phyloP scores from a whole-genome alignment of 2,797 vertebrate species.

The Molossus alvarezi region DNA sequence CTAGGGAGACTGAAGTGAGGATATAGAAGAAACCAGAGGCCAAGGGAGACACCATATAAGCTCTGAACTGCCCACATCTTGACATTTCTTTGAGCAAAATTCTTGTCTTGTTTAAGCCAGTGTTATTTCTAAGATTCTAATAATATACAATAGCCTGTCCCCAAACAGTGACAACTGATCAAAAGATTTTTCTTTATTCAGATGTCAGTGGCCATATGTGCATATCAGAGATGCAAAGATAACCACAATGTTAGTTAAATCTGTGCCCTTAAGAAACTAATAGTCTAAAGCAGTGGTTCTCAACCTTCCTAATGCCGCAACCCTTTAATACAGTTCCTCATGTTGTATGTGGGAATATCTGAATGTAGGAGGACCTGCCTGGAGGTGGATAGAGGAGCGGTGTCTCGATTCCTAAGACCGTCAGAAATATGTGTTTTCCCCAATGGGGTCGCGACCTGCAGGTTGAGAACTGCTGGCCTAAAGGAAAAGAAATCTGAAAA shows the following conservation, averaged over 20 bases:
- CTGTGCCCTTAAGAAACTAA: not conserved
- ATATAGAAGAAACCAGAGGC: not conserved
- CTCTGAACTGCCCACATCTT: not conserved
- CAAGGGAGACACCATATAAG: not conserved
- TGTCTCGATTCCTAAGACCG: too few relatives aligned
- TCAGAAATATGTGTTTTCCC: too few relatives aligned
- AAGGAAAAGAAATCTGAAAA: not conserved
- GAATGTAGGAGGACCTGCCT: too few relatives aligned
- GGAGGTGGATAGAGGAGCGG: too few relatives aligned
- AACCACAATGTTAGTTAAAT: constrained; percentile 7
- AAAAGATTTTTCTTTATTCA: constrained; percentile 27
- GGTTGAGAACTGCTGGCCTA: too few relatives aligned
- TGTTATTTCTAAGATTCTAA: not conserved
- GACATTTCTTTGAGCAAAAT: not conserved
- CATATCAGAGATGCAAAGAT: not conserved
- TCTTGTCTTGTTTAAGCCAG: not conserved
- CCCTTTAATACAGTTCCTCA: too few relatives aligned
- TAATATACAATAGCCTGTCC: not conserved
- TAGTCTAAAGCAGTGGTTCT: not conserved
- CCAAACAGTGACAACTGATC: not conserved
- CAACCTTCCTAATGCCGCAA: too few relatives aligned
- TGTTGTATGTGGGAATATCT: too few relatives aligned
- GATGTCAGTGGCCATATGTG: not conserved
- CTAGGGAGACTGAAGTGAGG: not conserved
- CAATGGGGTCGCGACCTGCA: too few relatives aligned